Percentiles rank a stretch among this genome's conserved stretches.
phyloP scores from a whole-genome alignment of 2,113 vertebrate species.

The Alectura lathami region DNA sequence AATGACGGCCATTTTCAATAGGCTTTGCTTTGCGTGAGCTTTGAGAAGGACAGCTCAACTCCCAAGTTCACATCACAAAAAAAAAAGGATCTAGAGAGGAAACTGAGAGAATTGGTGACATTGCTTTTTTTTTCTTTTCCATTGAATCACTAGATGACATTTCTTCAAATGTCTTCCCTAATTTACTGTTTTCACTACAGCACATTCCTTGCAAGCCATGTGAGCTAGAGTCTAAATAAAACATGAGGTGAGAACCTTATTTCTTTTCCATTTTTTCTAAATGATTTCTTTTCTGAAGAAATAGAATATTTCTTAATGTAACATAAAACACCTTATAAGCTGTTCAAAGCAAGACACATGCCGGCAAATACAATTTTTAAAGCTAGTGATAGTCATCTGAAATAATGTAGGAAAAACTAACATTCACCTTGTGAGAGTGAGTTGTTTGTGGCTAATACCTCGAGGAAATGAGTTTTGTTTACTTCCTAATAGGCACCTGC shows the following conservation, averaged over 20 bases:
- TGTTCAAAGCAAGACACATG: not conserved
- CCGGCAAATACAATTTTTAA: not conserved
- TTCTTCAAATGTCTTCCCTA: not conserved
- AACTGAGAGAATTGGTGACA: not conserved
- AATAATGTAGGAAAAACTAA: not conserved
- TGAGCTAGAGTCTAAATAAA: not conserved
- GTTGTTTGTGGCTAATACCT: not conserved
- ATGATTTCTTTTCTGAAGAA: not conserved
- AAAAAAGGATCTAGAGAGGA: not conserved
- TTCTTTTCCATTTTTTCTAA: not conserved
- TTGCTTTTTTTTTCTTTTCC: not conserved
- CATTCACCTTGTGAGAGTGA: not conserved
- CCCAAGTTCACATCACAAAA: not conserved
- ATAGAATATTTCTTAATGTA: not conserved
- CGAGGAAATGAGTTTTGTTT: not conserved
- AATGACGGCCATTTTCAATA: not conserved
- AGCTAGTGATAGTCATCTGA: not conserved
- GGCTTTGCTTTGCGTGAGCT: not conserved
- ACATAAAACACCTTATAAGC: not conserved
- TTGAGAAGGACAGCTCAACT: not conserved
- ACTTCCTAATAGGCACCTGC: not conserved
- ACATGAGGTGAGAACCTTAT: not conserved
- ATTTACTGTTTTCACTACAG: not conserved
- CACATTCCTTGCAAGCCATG: not conserved
- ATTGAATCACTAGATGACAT: not conserved